phyloP scores from a whole-genome alignment of 2,797 vertebrate genomes.

The Falco rusticolus region DNA sequence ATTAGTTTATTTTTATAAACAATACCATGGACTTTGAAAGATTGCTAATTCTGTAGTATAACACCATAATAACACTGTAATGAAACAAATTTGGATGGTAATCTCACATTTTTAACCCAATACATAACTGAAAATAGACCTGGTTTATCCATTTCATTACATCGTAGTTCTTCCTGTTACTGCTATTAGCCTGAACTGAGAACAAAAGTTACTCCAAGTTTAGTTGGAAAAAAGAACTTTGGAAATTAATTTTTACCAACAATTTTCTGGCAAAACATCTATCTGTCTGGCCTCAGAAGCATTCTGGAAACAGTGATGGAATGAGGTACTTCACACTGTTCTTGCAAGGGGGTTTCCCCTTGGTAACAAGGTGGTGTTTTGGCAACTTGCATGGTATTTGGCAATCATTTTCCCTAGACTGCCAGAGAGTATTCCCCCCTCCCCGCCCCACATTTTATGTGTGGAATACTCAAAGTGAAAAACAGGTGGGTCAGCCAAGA shows the following conservation, averaged over 20 bases:
- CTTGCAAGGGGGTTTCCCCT: neutral
- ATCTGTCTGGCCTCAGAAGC: neutral
- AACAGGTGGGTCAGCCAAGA: neutral
- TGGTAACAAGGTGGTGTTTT: neutral
- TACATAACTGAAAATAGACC: neutral
- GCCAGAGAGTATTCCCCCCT: neutral
- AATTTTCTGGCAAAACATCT: neutral
- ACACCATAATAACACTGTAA: neutral
- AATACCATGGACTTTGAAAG: neutral
- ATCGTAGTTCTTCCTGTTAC: neutral
- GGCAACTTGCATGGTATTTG: neutral
- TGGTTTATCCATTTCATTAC: neutral
- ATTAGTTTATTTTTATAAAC: constrained; percentile 10
- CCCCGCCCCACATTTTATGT: neutral
- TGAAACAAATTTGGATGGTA: neutral
- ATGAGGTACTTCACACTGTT: neutral
- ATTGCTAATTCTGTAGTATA: neutral
- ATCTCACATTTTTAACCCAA: neutral
- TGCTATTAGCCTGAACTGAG: neutral
- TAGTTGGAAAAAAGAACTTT: neutral
- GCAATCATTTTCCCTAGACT: neutral
- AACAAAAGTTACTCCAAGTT: neutral
- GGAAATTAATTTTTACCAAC: neutral
- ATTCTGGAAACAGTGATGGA: neutral
- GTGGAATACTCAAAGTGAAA: neutral